A percentile compares a stretch with the other conserved stretches of the same genome.
phyloP scores from a whole-genome alignment of 1,140 invertebrate genomes.

The Drosophila rufa region DNA sequence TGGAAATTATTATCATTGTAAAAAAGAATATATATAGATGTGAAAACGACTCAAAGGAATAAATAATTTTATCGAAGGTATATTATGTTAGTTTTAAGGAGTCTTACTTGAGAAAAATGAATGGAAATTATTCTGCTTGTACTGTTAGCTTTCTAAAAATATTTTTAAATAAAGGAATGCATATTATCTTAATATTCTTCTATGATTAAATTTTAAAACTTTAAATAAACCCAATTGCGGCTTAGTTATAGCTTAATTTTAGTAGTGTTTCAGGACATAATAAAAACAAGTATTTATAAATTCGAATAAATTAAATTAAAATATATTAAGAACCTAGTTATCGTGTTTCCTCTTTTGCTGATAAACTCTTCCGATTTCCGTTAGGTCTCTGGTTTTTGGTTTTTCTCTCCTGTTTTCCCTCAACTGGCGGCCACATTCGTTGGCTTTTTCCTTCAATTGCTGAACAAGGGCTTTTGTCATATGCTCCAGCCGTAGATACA shows the following conservation, averaged over 20 bases:
- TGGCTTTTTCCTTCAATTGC: constrained; percentile 27
- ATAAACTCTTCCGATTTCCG: too few species aligned
- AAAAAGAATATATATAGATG: background rate
- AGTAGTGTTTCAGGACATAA: too few species aligned
- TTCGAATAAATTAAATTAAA: too few species aligned
- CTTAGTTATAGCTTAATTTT: too few species aligned
- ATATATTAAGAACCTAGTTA: too few species aligned
- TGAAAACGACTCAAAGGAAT: background rate
- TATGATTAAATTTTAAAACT: too few species aligned
- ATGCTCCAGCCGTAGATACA: constrained; percentile 29
- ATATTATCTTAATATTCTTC: too few species aligned
- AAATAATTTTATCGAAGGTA: background rate
- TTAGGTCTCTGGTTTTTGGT: background rate
- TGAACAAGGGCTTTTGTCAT: constrained; percentile 41
- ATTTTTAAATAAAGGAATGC: background rate
- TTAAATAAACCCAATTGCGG: too few species aligned
- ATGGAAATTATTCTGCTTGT: background rate
- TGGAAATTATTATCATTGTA: constrained; percentile 14
- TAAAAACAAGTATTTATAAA: too few species aligned
- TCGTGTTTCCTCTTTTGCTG: background rate
- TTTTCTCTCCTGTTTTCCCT: background rate
- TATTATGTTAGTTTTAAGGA: background rate
- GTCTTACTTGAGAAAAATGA: background rate
- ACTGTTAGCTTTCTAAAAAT: background rate
- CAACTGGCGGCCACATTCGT: background rate